Base-by-base conservation (phyloP, 2,797 vertebrate species). In the Nyctibius grandis region DNA sequence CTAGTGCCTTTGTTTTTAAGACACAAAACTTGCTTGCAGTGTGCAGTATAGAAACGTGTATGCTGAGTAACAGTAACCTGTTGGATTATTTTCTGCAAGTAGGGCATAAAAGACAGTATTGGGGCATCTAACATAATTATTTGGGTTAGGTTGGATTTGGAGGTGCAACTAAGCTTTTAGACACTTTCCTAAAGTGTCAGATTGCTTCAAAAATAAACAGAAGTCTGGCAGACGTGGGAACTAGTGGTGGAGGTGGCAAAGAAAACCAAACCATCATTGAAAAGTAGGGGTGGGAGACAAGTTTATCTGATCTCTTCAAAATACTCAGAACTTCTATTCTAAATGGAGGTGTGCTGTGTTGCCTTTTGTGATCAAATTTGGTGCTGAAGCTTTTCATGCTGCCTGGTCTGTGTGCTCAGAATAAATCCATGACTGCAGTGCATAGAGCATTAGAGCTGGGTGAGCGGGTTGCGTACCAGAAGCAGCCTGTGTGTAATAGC, bases 31-130 rank as follows among this genome's bases (percentile, higher is more conserved):
- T 38, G 12, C 12, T 45, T 65, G 22, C 18, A 51, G 31, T 48
- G 36, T 68, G 31, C 0, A 2, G 26, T 11, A 12, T 6, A 33
- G 47, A 48, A 51, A 14, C 0, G 0, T n/a, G 5, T 25, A 13
- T 23, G 34, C 15, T 48, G 60, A 18, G 8, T 19, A 65, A 23
- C 11, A 47, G 12, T 14, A 44, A 68, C 63, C 14, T 44, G 10
- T 21, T 42, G n/a, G 9, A 26, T 31, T 80, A 2, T 16, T 84
- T 45, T 34, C 15, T 64, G 53, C 42, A 86, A 25, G 5, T 19
- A 75, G 57, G 33, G 3, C 16, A 54, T 42, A 48, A 85, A 74
- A 88, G 12, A 33, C 10, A 16, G 5, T n/a, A 26, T 48, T 85
- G 40, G 31, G 33, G 4, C 16, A 47, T 34, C 38, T 60, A 33